Percentiles rank a stretch among this genome's conserved stretches.
Evolutionary conservation across 1,140 invertebrate genomes (phyloP).

Genomic region (Drosophila kohkoa): DNA sequence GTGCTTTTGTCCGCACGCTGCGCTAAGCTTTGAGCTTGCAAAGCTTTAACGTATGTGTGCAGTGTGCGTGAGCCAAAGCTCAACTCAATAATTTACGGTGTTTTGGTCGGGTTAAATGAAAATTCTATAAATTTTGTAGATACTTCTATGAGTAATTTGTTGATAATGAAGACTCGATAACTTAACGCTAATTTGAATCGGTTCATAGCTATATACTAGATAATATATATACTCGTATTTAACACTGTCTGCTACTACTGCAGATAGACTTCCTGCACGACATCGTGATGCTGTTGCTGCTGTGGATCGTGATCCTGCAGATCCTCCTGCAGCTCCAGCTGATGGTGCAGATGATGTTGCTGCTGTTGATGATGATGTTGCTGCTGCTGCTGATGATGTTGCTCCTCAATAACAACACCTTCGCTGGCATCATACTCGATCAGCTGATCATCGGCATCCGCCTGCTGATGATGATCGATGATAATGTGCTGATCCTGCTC

Average conservation of each 20-base stretch:
- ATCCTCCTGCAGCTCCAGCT: constrained; percentile 65
- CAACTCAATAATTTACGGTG: background rate
- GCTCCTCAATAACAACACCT: constrained; percentile 65
- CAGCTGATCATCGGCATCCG: constrained; percentile 67
- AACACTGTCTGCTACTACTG: constrained; percentile 48
- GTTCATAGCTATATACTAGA: constrained; percentile 2
- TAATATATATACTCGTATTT: constrained; percentile 12
- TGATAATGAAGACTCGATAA: constrained; percentile 4
- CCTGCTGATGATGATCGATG: constrained; percentile 73
- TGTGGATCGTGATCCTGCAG: constrained; percentile 58
- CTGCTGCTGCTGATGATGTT: constrained; percentile 37
- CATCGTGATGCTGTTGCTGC: constrained; percentile 72
- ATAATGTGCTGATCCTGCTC: constrained; percentile 71
- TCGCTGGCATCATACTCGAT: constrained; percentile 62
- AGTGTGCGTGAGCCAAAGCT: constrained; percentile 6
- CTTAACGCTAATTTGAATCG: constrained; percentile 29
- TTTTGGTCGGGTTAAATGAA: background rate
- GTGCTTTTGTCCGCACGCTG: constrained; percentile 2
- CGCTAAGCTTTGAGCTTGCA: background rate
- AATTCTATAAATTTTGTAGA: background rate
- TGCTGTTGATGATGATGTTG: constrained; percentile 52
- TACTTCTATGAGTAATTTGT: background rate
- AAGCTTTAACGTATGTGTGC: background rate
- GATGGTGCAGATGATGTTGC: constrained; percentile 54
- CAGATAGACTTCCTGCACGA: constrained; percentile 78